Evolutionary conservation across 1,140 invertebrate genomes (phyloP).

Genomic region (Branchinecta lindahli): DNA sequence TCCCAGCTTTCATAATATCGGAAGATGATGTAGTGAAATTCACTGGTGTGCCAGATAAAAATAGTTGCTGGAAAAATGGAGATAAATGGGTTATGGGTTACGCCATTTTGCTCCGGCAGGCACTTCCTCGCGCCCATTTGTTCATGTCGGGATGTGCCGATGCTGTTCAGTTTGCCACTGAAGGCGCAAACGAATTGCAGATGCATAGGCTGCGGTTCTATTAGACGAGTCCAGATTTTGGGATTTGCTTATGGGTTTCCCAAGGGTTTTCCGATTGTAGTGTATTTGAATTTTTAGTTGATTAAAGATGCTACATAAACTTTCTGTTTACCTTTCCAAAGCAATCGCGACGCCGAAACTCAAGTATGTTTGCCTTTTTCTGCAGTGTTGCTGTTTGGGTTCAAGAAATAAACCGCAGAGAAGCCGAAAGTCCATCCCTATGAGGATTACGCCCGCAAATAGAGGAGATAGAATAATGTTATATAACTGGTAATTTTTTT

Average conservation of each 20-base stretch:
- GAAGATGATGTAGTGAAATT: not conserved
- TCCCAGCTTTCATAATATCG: not conserved
- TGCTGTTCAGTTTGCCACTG: not conserved
- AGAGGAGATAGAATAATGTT: too few relatives aligned
- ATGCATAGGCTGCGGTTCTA: not conserved
- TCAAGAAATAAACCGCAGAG: too few relatives aligned
- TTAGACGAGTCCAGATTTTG: not conserved
- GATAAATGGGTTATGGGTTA: not conserved
- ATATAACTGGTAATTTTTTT: too few relatives aligned
- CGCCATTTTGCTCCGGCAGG: not conserved
- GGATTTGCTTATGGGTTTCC: not conserved
- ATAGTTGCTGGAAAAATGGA: not conserved
- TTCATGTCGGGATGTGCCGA: not conserved
- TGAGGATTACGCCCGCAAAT: too few relatives aligned
- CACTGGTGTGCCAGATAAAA: not conserved
- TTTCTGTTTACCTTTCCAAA: too few relatives aligned
- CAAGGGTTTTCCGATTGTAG: not conserved
- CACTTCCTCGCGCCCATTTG: not conserved
- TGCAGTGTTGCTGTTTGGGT: too few relatives aligned
- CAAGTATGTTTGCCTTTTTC: too few relatives aligned
- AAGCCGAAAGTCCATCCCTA: too few relatives aligned
- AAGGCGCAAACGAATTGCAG: not conserved
- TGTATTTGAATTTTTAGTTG: too few relatives aligned
- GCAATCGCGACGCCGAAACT: too few relatives aligned
- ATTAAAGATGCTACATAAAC: too few relatives aligned